These are phyloP conservation scores for Hemicrepidius hirtus DNA, from an alignment of 2,888 invertebrate species.

Conservation along the genomic window DNA sequence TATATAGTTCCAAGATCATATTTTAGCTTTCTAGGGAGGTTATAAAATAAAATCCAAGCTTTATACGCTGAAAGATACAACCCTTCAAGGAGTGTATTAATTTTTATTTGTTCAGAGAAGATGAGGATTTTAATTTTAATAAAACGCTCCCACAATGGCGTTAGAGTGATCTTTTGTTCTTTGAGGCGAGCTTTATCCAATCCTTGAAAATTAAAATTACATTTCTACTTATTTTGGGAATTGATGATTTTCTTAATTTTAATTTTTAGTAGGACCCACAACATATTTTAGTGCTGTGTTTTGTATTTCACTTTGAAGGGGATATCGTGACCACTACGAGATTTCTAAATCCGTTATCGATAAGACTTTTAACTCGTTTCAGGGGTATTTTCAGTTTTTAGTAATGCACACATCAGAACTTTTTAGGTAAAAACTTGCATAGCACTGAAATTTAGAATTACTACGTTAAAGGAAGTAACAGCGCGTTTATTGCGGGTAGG, in stretches of 20 bases:
- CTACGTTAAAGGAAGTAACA: too few relatives aligned
- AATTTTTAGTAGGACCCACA: background rate
- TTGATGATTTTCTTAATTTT: background rate
- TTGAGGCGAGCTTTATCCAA: background rate
- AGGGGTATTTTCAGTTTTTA: too few relatives aligned
- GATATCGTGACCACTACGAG: too few relatives aligned
- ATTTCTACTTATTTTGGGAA: background rate
- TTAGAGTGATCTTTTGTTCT: conserved; percentile 8
- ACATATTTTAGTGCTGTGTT: too few relatives aligned
- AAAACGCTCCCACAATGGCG: conserved; percentile 2
- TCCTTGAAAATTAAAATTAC: background rate
- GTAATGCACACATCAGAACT: too few relatives aligned
- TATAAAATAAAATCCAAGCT: background rate
- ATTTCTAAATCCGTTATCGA: too few relatives aligned
- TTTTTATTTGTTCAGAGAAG: conserved; percentile 8
- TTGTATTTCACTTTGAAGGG: too few relatives aligned
- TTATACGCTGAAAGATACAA: background rate
- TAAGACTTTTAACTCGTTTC: too few relatives aligned
- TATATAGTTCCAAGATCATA: too few relatives aligned
- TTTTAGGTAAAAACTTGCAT: too few relatives aligned
- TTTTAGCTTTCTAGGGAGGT: background rate
- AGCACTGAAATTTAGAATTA: too few relatives aligned
- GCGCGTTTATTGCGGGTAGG: too few relatives aligned
- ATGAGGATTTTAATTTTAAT: conserved; percentile 12
- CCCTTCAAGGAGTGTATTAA: conserved; percentile 16